Base-by-base conservation (phyloP, 2,888 invertebrate genomes). In the Nomada goodeniana region DNA sequence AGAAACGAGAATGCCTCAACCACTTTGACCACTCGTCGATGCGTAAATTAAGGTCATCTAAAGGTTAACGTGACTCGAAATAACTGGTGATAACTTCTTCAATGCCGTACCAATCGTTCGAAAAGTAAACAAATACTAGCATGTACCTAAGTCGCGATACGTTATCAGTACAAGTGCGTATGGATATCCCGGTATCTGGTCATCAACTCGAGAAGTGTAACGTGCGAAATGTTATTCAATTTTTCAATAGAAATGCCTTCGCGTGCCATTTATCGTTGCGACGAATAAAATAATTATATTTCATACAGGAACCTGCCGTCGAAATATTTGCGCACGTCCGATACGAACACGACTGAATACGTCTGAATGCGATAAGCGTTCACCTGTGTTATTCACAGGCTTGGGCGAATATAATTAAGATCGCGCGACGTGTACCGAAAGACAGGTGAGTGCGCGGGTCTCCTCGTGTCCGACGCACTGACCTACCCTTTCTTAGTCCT, bases 401-500 rank as follows among this genome's bases (percentile, higher is more conserved):
- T 18, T 47, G 15, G 15, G 47, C 13, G 26, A 47, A 64, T 64
- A 69, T 68, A 82, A 82, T 82, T 82, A 82, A 68, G 76, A 63
- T 69, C 72, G 47, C 53, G 71, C 69, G 73, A 71, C 70, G 55
- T 26, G 71, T 79, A 57, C 44, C 18, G 80, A 52, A 69, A 69
- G 26, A 52, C 63, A 57, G 57, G 29, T 44, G 29, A 60, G 59
- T 55, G 57, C 26, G 67, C 57, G 71, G 53, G 74, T 80, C 67
- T 76, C 72, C 64, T 47, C 67, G 76, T 81, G 65, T 53, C 79
- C 80, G 84, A 76, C 83, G 83, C 83, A 89, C 90, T 90, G 90
- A 90, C 90, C 90, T 90, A 90, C 86, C 90, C 86, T 87, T 86
- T 84, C 74, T 76, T 77, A 87, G 84, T 88, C 89, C 88, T 89